Conservation (phyloP, 2,888 invertebrate genomes). For the Drosophila crucigera region DNA sequence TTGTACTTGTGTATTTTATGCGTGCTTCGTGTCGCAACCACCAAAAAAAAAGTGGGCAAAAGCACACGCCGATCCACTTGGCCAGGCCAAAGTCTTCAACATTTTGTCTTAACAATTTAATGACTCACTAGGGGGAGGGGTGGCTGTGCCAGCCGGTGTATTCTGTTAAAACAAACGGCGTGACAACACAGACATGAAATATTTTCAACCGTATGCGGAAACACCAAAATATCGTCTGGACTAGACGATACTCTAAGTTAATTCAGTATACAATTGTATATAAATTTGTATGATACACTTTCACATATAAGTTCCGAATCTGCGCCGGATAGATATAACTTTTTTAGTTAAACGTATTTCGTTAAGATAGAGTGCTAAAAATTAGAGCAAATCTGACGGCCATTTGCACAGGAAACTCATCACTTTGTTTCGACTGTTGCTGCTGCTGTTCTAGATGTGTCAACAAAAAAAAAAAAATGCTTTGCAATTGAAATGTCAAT, state of each 20-base stretch:
- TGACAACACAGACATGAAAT: slow-evolving; percentile 57
- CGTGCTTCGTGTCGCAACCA: slow-evolving; percentile 46
- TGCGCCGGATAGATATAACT: not conserved
- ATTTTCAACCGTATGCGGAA: slow-evolving; percentile 35
- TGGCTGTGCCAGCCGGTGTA: not conserved
- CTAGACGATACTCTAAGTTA: not conserved
- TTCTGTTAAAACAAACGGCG: slow-evolving; percentile 46
- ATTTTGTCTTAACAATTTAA: slow-evolving; percentile 60
- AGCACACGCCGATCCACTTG: slow-evolving; percentile 35
- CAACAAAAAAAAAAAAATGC: slow-evolving; percentile 49
- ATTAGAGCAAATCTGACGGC: slow-evolving; percentile 12
- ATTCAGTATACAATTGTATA: not conserved
- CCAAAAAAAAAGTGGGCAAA: slow-evolving; percentile 45
- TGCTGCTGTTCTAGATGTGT: slow-evolving; percentile 11
- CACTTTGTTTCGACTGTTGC: not conserved
- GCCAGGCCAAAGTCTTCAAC: slow-evolving; percentile 36
- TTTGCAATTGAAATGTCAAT: slow-evolving; percentile 79
- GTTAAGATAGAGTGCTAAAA: slow-evolving; percentile 1
- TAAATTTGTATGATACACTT: not conserved
- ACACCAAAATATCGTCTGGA: not conserved
- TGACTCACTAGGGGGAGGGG: slow-evolving; percentile 43
- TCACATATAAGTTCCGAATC: not conserved
- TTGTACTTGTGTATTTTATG: slow-evolving; percentile 70
- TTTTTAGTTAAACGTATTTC: not conserved
- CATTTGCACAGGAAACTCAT: not conserved